Conservation (phyloP, 2,113 vertebrate genomes). For the Hystrix cristata region DNA sequence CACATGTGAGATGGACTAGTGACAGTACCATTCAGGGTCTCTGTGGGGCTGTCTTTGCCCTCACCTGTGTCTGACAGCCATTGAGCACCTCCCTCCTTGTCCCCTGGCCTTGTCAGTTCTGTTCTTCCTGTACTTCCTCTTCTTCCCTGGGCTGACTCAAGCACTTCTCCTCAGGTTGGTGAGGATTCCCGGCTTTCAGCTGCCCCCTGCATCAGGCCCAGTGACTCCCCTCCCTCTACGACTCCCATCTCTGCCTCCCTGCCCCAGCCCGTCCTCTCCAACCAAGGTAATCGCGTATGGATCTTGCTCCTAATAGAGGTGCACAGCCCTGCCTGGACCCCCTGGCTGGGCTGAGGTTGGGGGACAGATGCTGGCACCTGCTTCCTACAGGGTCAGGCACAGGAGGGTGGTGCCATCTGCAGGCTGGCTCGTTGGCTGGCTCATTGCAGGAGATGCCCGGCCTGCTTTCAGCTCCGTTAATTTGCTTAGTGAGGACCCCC, state of each 20-base stretch:
- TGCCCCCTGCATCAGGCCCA: slow-evolving; percentile 89
- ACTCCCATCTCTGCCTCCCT: slow-evolving; percentile 91
- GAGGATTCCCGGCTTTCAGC: slow-evolving; percentile 93
- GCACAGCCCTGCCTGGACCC: slow-evolving; percentile 53
- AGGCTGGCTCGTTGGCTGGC: not conserved
- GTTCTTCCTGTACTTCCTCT: not conserved
- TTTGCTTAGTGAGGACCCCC: slow-evolving; percentile 33
- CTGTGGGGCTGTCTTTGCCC: not conserved
- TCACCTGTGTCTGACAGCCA: not conserved
- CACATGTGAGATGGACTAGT: no score
- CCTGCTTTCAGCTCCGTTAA: slow-evolving; percentile 16
- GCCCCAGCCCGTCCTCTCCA: slow-evolving; percentile 94
- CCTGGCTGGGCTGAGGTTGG: not conserved
- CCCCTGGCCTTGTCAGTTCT: not conserved
- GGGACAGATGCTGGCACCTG: not conserved
- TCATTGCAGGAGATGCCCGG: not conserved
- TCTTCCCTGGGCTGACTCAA: slow-evolving; percentile 49
- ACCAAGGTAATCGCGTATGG: slow-evolving; percentile 98
- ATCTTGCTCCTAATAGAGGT: slow-evolving; percentile 89
- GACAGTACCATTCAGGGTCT: no score
- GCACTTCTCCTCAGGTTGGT: slow-evolving; percentile 93
- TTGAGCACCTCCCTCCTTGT: not conserved
- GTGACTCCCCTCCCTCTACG: slow-evolving; percentile 88
- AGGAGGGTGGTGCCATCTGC: not conserved
- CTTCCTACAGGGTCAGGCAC: not conserved